These are phyloP conservation scores for Drosophila takahashii DNA, from an alignment of 1,140 invertebrate species.

Conservation along the genomic window DNA sequence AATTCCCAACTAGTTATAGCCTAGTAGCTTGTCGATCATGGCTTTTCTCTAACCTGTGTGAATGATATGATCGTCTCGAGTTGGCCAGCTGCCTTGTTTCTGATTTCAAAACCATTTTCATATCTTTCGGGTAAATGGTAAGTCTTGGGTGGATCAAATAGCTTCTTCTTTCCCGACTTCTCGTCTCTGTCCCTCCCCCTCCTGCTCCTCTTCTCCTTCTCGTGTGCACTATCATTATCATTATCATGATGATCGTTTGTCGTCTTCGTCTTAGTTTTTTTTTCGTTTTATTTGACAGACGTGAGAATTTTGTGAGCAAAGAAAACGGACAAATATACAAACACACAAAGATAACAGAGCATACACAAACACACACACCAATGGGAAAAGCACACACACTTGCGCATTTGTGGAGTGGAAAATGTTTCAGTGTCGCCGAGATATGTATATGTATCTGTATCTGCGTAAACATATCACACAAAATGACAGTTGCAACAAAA, in stretches of 20 bases:
- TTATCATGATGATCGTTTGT: slow-evolving; percentile 34
- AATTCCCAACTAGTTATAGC: not conserved
- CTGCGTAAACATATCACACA: slow-evolving; percentile 4
- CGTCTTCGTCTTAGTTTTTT: slow-evolving; percentile 45
- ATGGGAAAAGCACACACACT: not conserved
- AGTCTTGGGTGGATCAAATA: slow-evolving; percentile 29
- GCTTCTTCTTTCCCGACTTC: slow-evolving; percentile 2
- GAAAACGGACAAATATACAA: slow-evolving; percentile 45
- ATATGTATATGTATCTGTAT: not conserved
- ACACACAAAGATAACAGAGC: slow-evolving; percentile 62
- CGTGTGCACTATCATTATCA: slow-evolving; percentile 49
- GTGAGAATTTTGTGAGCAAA: slow-evolving; percentile 79
- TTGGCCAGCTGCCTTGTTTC: not conserved
- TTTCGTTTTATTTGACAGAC: slow-evolving; percentile 66
- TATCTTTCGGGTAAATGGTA: slow-evolving; percentile 6
- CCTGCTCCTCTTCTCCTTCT: not conserved
- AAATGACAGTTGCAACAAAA: not conserved
- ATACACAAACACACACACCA: slow-evolving; percentile 51
- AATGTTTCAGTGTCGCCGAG: slow-evolving; percentile 43
- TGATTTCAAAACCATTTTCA: slow-evolving; percentile 14
- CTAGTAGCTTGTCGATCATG: not conserved
- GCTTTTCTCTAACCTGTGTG: not conserved
- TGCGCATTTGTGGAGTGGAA: slow-evolving; percentile 19
- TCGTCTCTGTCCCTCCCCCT: not conserved
- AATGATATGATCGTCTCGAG: slow-evolving; percentile 3